These are phyloP conservation scores for Etheostoma spectabile DNA, from an alignment of 2,113 vertebrate genomes.

Conservation along the genomic window DNA sequence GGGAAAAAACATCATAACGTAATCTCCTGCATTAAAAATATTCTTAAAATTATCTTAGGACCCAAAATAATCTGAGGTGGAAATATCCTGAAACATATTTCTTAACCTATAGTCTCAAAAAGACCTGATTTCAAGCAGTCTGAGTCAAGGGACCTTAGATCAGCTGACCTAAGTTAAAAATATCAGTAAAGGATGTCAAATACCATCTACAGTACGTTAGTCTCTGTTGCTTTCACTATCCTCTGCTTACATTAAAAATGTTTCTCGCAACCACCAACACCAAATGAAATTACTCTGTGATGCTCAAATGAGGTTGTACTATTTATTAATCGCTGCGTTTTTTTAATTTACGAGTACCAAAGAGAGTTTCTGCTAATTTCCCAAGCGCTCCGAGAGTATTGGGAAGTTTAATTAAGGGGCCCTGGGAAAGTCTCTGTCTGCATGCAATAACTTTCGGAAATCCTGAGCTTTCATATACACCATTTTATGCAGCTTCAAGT, in stretches of 20 bases:
- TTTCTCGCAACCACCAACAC: not conserved
- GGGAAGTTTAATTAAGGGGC: constrained; percentile 3
- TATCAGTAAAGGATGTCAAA: constrained; percentile 5
- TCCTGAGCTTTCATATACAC: not conserved
- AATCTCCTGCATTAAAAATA: not conserved
- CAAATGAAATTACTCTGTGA: constrained; percentile 6
- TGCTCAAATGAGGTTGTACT: not conserved
- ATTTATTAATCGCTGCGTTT: constrained; percentile 15
- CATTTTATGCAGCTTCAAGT: not conserved
- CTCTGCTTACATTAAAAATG: not conserved
- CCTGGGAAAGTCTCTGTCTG: not conserved
- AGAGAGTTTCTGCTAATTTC: constrained; percentile 5
- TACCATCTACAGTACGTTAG: not conserved
- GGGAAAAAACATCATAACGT: not conserved
- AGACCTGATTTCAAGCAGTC: not conserved
- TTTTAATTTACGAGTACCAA: constrained; percentile 23
- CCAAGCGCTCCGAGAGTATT: not conserved
- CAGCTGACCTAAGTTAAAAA: not conserved
- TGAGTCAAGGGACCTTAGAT: constrained; percentile 1
- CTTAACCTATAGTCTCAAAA: not conserved
- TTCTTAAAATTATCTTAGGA: not conserved
- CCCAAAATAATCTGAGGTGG: too few relatives aligned
- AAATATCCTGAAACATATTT: too few relatives aligned
- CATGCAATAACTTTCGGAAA: not conserved
- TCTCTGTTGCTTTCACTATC: not conserved